phyloP scores from a whole-genome alignment of 2,888 invertebrate genomes.

The Formica aserva region DNA sequence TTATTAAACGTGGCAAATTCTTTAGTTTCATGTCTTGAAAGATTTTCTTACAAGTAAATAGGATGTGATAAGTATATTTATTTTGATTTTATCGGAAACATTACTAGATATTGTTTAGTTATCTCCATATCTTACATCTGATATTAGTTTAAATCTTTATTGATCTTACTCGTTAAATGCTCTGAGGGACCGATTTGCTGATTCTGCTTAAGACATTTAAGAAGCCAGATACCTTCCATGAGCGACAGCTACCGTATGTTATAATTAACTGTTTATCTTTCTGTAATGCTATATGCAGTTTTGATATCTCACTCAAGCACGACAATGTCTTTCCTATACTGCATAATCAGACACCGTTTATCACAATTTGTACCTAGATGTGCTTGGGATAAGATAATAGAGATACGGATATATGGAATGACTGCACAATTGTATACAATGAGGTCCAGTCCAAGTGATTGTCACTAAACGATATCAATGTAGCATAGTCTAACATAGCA shows the following conservation, averaged over 20 bases:
- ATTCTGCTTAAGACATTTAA: slow-evolving; percentile 65
- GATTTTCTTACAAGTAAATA: not conserved
- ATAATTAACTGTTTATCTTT: slow-evolving; percentile 58
- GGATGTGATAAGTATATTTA: not conserved
- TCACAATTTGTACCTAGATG: slow-evolving; percentile 79
- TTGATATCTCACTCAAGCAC: slow-evolving; percentile 75
- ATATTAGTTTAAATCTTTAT: slow-evolving; percentile 22
- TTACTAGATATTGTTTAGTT: not conserved
- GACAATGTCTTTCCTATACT: slow-evolving; percentile 77
- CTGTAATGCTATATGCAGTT: slow-evolving; percentile 51
- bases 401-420: slow-evolving; percentile 61
- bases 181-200: slow-evolving; percentile 64
- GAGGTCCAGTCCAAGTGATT: slow-evolving; percentile 78
- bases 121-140: slow-evolving; percentile 1
- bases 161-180: not conserved
- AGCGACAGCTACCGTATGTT: slow-evolving; percentile 69
- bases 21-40: slow-evolving; percentile 4
- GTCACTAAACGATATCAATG: slow-evolving; percentile 83
- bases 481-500: slow-evolving; percentile 80
- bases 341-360: slow-evolving; percentile 81
- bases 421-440: slow-evolving; percentile 80
- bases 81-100: slow-evolving; percentile 10
- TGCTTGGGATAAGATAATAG: slow-evolving; percentile 73
- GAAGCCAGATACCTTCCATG: slow-evolving; percentile 64
- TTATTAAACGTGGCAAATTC: slow-evolving; percentile 6